A percentile compares a stretch with the other conserved stretches of the same genome.
These are phyloP conservation scores for Tachysurus vachellii DNA, from an alignment of 2,113 vertebrate species.

Conservation along the genomic window DNA sequence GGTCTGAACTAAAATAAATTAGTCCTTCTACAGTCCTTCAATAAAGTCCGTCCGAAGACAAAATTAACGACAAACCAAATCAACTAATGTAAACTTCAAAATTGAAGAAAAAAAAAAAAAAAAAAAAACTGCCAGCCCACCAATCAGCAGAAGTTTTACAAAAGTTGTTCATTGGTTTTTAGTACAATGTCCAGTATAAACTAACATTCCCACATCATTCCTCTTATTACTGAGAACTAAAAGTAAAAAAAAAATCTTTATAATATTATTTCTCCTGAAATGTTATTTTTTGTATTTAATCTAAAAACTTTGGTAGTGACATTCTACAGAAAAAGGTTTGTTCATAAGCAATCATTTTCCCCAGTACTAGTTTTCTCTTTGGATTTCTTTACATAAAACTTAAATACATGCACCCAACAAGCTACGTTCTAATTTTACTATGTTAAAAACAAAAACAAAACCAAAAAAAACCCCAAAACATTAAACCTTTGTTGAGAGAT, in stretches of 20 bases:
- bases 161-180: conserved; percentile 58
- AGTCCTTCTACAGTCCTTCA: conserved; percentile 79
- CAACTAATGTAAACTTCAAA: conserved; percentile 58
- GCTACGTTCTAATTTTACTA: conserved; percentile 49
- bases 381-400: conserved; percentile 61
- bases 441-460: neutral
- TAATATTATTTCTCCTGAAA: conserved; percentile 45
- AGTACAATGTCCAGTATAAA: conserved; percentile 54
- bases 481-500: conserved; percentile 65
- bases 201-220: conserved; percentile 51
- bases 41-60: conserved; percentile 53
- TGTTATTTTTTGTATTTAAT: conserved; percentile 51
- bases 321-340: conserved; percentile 58
- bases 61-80: conserved; percentile 58
- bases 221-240: conserved; percentile 54
- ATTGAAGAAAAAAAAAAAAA: neutral
- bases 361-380: conserved; percentile 60
- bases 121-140: conserved; percentile 50
- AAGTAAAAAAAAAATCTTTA: conserved; percentile 75
- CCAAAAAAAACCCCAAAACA: conserved; percentile 16
- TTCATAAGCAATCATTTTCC: conserved; percentile 54
- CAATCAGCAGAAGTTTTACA: conserved; percentile 57
- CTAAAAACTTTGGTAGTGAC: conserved; percentile 63
- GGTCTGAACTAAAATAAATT: conserved; percentile 74
- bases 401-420: conserved; percentile 54